Conservation (phyloP, 2,888 invertebrate genomes). For the Thereva unica region DNA sequence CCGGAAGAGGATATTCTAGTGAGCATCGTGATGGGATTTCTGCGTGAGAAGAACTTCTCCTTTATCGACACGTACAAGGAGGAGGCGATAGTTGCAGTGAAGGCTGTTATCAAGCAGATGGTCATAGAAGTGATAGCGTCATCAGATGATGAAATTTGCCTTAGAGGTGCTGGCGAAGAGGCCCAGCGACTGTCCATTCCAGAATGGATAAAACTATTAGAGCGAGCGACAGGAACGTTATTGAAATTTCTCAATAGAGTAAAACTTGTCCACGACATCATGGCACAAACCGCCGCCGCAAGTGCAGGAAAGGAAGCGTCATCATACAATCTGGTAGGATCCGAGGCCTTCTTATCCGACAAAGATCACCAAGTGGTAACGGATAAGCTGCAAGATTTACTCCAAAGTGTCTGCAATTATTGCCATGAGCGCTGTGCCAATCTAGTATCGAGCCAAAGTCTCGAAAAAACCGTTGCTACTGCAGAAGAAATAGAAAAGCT, state of each 20-base stretch:
- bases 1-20: constrained; percentile 84
- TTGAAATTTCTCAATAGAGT: constrained; percentile 74
- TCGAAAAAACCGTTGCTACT: constrained; percentile 72
- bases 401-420: constrained; percentile 84
- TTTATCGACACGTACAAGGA: constrained; percentile 86
- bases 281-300: constrained; percentile 73
- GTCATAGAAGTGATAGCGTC: constrained; percentile 75
- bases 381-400: constrained; percentile 73
- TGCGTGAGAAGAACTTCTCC: constrained; percentile 83
- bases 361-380: constrained; percentile 72
- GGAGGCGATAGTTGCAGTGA: constrained; percentile 87
- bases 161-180: constrained; percentile 61
- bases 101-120: constrained; percentile 86
- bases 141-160: constrained; percentile 61
- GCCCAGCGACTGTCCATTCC: constrained; percentile 65
- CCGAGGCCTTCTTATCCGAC: constrained; percentile 71
- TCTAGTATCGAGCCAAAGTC: constrained; percentile 77
- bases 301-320: constrained; percentile 64
- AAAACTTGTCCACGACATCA: constrained; percentile 73
- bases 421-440: constrained; percentile 92
- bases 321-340: constrained; percentile 64
- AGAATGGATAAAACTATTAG: constrained; percentile 72
- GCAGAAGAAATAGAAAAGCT: constrained; percentile 76
- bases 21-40: constrained; percentile 86
- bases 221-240: constrained; percentile 68